Conservation (phyloP, 2,797 vertebrate species). For the Leuciscus waleckii region DNA sequence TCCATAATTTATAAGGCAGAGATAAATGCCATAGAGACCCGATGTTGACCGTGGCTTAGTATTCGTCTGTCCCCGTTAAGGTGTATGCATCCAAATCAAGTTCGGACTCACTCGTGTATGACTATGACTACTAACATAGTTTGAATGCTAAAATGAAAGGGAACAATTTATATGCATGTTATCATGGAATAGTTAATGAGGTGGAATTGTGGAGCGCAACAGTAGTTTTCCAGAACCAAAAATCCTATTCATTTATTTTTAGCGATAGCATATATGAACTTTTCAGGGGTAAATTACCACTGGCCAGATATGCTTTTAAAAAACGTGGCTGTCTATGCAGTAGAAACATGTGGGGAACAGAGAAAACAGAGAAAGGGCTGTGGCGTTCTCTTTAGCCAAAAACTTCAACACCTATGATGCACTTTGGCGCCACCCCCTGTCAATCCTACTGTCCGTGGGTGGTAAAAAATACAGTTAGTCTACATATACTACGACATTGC, state of each 20-base stretch:
- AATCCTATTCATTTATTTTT: background rate
- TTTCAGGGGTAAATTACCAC: background rate
- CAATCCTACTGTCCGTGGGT: too few relatives aligned
- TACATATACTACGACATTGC: background rate
- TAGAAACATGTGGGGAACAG: too few relatives aligned
- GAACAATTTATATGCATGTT: background rate
- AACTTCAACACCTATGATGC: background rate
- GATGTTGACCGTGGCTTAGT: constrained; percentile 41
- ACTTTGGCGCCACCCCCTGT: background rate
- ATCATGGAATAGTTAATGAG: background rate
- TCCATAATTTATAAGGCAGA: constrained; percentile 56
- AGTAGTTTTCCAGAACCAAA: background rate
- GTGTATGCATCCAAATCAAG: constrained; percentile 21
- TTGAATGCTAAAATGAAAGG: background rate
- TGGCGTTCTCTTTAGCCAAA: background rate
- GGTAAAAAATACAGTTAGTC: background rate
- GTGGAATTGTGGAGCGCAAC: background rate
- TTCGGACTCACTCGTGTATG: constrained; percentile 3
- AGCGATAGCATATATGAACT: background rate
- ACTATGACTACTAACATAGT: background rate
- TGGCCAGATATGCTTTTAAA: background rate
- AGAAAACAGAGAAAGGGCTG: too few relatives aligned
- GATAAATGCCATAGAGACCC: constrained; percentile 32
- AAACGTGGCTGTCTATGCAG: background rate
- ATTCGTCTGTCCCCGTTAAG: constrained; percentile 29